These are phyloP conservation scores for Myiotriccus ornatus DNA, from an alignment of 2,797 vertebrate genomes.

Conservation along the genomic window DNA sequence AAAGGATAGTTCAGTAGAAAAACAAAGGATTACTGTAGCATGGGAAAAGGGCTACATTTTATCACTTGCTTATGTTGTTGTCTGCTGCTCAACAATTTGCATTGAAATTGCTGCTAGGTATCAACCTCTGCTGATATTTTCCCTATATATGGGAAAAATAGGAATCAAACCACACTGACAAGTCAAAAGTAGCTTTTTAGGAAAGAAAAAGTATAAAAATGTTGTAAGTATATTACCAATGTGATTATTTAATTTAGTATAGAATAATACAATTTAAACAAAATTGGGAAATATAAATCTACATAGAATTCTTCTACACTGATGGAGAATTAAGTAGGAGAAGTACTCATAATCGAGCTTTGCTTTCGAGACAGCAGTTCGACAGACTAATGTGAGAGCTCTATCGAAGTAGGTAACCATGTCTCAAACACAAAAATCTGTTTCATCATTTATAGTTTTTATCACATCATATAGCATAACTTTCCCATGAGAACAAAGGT, in stretches of 20 bases:
- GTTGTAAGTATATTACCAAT: not conserved
- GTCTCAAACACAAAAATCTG: constrained; percentile 17
- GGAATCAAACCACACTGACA: not conserved
- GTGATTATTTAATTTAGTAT: constrained; percentile 23
- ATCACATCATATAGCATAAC: constrained; percentile 54
- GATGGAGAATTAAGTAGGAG: not conserved
- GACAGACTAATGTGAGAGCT: not conserved
- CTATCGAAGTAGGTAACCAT: not conserved
- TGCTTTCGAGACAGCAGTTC: not conserved
- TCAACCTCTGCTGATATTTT: not conserved
- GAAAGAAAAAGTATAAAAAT: not conserved
- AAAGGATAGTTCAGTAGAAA: not conserved
- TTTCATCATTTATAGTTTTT: constrained; percentile 53
- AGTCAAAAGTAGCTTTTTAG: constrained; percentile 1
- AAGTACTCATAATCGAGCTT: constrained; percentile 10
- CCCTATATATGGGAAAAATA: constrained; percentile 11
- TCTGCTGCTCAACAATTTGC: not conserved
- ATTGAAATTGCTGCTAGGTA: not conserved
- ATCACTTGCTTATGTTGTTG: not conserved
- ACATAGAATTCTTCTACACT: not conserved
- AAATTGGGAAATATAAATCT: constrained; percentile 12
- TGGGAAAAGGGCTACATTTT: not conserved
- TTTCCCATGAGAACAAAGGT: constrained; percentile 56
- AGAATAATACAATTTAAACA: not conserved
- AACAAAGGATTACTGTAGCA: constrained; percentile 31